Evolutionary conservation across 2,797 vertebrate genomes (phyloP).

Genomic region (Poeciliopsis infans): DNA sequence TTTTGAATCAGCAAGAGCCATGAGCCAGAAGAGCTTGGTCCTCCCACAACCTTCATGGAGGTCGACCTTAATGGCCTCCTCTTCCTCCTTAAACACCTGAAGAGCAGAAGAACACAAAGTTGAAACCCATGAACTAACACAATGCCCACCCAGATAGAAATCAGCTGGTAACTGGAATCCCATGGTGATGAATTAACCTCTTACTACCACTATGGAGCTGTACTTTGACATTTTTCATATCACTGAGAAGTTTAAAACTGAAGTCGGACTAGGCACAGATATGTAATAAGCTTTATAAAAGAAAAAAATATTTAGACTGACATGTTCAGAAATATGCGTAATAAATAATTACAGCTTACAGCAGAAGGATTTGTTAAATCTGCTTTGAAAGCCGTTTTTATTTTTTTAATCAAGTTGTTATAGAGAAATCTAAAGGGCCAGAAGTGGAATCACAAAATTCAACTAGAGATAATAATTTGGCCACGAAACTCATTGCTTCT

Average conservation of each 20-base stretch:
- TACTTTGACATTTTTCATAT: neutral
- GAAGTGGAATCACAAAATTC: neutral
- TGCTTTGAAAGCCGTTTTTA: neutral
- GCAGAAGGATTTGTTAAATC: neutral
- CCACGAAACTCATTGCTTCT: neutral
- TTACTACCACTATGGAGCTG: neutral
- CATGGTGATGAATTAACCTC: neutral
- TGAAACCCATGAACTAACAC: neutral
- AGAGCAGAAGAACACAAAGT: slow-evolving; percentile 6
- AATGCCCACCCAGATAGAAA: neutral
- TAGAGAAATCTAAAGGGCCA: neutral
- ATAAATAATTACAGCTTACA: neutral
- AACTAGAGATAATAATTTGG: neutral
- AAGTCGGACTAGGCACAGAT: neutral
- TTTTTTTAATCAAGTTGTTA: neutral
- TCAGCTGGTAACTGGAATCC: neutral
- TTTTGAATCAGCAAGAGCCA: slow-evolving; percentile 98
- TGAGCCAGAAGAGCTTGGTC: slow-evolving; percentile 99
- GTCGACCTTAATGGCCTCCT: slow-evolving; percentile 99
- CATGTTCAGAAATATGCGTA: neutral
- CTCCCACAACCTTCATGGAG: slow-evolving; percentile 98
- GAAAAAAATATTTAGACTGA: neutral
- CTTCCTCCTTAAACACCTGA: slow-evolving; percentile 99
- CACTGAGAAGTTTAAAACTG: neutral
- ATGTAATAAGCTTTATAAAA: neutral